A percentile compares a stretch with the other conserved stretches of the same genome.
These are phyloP conservation scores for Porites cylindrica DNA, from an alignment of 92 coral and sea anemone species.

Conservation along the genomic window DNA sequence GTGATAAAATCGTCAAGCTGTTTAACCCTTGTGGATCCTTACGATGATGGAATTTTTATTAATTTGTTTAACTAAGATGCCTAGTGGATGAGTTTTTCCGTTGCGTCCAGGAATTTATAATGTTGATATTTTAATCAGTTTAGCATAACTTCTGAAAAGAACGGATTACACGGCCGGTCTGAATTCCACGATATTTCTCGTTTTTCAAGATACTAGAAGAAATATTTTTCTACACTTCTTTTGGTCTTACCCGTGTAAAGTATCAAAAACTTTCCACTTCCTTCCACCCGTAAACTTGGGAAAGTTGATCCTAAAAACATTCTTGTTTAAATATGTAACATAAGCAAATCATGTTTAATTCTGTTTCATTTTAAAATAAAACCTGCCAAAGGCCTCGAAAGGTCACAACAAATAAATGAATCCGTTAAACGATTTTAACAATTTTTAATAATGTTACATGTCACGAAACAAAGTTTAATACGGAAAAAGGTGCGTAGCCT, in stretches of 20 bases:
- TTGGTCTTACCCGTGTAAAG: conserved; percentile 9
- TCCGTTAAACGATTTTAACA: too few species aligned
- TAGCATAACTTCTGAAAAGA: neutral
- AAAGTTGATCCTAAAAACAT: neutral
- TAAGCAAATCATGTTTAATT: conserved; percentile 12
- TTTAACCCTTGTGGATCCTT: conserved; percentile 26
- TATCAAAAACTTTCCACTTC: neutral
- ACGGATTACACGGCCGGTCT: neutral
- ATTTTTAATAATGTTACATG: neutral
- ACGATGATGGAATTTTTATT: conserved; percentile 13
- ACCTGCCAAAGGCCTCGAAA: neutral
- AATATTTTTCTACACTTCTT: neutral
- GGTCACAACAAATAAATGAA: neutral
- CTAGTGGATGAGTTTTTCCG: conserved; percentile 3
- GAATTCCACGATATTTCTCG: neutral
- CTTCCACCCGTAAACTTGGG: neutral
- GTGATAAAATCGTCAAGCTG: conserved; percentile 32
- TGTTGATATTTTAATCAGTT: conserved; percentile 22
- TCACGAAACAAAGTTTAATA: conserved; percentile 1
- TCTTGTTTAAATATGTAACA: neutral
- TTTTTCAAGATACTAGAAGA: neutral
- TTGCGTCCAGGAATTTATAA: neutral
- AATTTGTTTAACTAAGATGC: conserved; percentile 7
- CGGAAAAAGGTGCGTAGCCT: neutral
- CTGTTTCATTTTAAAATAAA: conserved; percentile 36